phyloP scores from a whole-genome alignment of 2,797 vertebrate species.

The Eremophila alpestris region DNA sequence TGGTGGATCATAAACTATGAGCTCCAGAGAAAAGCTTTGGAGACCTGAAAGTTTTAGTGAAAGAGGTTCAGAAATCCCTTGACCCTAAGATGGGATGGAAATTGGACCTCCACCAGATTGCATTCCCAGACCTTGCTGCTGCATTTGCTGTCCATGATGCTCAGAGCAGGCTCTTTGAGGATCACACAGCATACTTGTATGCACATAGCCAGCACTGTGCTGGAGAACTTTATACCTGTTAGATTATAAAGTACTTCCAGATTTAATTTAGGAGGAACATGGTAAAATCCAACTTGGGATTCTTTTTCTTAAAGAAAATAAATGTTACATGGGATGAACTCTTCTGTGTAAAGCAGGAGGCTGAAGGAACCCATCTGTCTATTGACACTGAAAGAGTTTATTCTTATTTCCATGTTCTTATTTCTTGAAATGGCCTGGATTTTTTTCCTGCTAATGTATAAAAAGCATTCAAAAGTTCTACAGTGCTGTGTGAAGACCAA shows the following conservation, averaged over 20 bases:
- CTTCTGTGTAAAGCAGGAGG: not conserved
- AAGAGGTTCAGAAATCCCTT: not conserved
- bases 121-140: not conserved
- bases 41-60: not conserved
- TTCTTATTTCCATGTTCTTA: not conserved
- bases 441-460: slow-evolving; percentile 29
- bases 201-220: not conserved
- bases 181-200: not conserved
- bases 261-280: not conserved
- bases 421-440: slow-evolving; percentile 24
- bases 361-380: not conserved
- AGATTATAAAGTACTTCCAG: slow-evolving; percentile 16
- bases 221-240: not conserved
- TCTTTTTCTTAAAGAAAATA: not conserved
- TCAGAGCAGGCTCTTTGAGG: not conserved
- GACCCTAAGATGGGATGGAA: not conserved
- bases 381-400: not conserved
- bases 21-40: not conserved
- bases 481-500: not conserved
- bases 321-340: not conserved
- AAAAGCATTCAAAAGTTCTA: slow-evolving; percentile 37
- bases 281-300: not conserved
- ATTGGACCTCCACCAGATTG: not conserved
- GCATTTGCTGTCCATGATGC: not conserved
- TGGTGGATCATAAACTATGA: not conserved